Evolutionary conservation across 2,888 invertebrate genomes (phyloP).

Genomic region (Drosophila flavopinicola): DNA sequence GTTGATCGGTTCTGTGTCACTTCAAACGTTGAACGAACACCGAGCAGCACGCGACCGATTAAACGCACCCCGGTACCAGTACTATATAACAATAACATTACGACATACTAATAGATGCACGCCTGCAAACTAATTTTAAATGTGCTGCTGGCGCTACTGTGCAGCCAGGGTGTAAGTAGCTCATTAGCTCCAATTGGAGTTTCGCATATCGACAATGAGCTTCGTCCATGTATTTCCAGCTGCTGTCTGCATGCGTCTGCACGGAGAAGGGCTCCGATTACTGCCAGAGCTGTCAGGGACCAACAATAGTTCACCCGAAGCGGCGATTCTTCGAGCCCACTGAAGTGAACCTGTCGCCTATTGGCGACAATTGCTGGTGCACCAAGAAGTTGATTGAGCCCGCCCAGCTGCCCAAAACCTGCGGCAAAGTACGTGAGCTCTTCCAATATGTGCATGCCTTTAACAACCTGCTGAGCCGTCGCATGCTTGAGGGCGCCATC

Average conservation of each 20-base stretch:
- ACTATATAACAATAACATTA: background rate
- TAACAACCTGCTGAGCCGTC: slow-evolving; percentile 75
- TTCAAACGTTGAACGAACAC: slow-evolving; percentile 66
- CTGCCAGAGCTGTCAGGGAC: slow-evolving; percentile 70
- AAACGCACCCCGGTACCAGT: slow-evolving; percentile 20
- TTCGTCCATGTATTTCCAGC: slow-evolving; percentile 43
- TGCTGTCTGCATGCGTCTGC: slow-evolving; percentile 79
- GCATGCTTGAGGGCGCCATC: slow-evolving; percentile 72
- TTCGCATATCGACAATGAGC: background rate
- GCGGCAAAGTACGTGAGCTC: slow-evolving; percentile 81
- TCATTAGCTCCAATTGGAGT: background rate
- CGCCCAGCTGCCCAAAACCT: slow-evolving; percentile 79
- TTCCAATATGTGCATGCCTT: slow-evolving; percentile 75
- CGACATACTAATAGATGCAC: slow-evolving; percentile 29
- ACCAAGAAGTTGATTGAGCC: slow-evolving; percentile 83
- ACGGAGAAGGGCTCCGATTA: slow-evolving; percentile 77
- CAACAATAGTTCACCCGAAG: slow-evolving; percentile 64
- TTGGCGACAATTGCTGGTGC: slow-evolving; percentile 83
- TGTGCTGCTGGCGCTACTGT: slow-evolving; percentile 50
- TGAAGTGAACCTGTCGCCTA: slow-evolving; percentile 71
- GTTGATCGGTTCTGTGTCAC: slow-evolving; percentile 52
- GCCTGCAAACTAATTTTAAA: slow-evolving; percentile 50
- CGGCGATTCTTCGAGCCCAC: slow-evolving; percentile 62
- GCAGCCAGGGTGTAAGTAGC: slow-evolving; percentile 55
- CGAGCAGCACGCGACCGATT: slow-evolving; percentile 64